A percentile compares a stretch with the other conserved stretches of the same genome.
Evolutionary conservation across 1,140 invertebrate genomes (phyloP).

Genomic region (Panagrolaimus sp.): DNA sequence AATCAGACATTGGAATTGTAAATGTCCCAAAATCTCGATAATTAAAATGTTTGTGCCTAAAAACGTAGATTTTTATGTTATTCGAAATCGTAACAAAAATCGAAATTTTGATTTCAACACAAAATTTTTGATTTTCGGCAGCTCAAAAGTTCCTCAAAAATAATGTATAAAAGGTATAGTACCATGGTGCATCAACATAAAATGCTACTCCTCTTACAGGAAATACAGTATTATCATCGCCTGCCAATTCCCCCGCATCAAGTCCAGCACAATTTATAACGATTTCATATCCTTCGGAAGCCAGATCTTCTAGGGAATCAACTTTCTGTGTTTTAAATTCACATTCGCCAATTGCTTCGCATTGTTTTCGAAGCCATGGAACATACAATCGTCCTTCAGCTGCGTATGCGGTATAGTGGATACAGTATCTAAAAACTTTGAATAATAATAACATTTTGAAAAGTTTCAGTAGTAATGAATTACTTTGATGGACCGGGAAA

Average conservation of each 20-base stretch:
- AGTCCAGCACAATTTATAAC: constrained; percentile 15
- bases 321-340: constrained; percentile 31
- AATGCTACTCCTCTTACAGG: constrained; percentile 47
- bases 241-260: constrained; percentile 30
- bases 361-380: constrained; percentile 42
- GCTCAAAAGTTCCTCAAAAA: too few relatives aligned
- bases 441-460: not conserved
- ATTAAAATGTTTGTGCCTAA: constrained; percentile 43
- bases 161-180: not conserved
- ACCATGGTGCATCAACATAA: constrained; percentile 22
- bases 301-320: not conserved
- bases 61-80: too few relatives aligned
- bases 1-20: constrained; percentile 49
- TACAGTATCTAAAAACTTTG: constrained; percentile 39
- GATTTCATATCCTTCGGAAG: constrained; percentile 35
- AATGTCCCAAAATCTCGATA: constrained; percentile 50
- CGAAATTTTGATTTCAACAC: too few relatives aligned
- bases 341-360: constrained; percentile 26
- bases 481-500: constrained; percentile 38
- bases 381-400: constrained; percentile 50
- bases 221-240: constrained; percentile 41
- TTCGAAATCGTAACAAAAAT: too few relatives aligned
- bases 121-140: too few relatives aligned
- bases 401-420: constrained; percentile 54
- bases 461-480: not conserved